A percentile compares a stretch with the other conserved stretches of the same genome.
Evolutionary conservation across 2,888 invertebrate genomes (phyloP).

Genomic region (Dusona sp.): DNA sequence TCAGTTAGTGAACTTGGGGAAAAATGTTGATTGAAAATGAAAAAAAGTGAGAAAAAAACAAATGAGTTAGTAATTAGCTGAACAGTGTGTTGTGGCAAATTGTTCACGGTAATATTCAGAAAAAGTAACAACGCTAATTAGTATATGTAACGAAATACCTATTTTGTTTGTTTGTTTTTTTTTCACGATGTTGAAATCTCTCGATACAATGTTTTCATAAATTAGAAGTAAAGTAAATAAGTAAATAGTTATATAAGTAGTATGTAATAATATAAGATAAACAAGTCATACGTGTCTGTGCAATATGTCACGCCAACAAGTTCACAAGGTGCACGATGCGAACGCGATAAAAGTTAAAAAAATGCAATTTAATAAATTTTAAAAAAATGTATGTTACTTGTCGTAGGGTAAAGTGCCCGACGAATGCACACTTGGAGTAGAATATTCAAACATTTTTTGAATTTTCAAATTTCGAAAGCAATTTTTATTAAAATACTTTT

Average conservation of each 20-base stretch:
- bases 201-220: conserved; percentile 54
- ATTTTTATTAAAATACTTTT: not conserved
- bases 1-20: not conserved
- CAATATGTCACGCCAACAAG: conserved; percentile 78
- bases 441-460: not conserved
- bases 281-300: conserved; percentile 78
- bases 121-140: conserved; percentile 22
- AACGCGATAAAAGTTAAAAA: conserved; percentile 71
- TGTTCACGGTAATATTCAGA: conserved; percentile 33
- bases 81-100: conserved; percentile 11
- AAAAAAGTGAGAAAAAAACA: not conserved
- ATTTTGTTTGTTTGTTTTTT: conserved; percentile 13
- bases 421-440: not conserved
- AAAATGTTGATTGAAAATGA: not conserved
- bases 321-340: conserved; percentile 76
- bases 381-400: not conserved
- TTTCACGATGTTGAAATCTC: conserved; percentile 8
- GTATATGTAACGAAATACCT: conserved; percentile 7
- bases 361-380: conserved; percentile 20
- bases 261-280: conserved; percentile 63
- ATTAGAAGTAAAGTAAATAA: conserved; percentile 49
- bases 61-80: not conserved
- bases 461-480: not conserved
- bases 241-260: conserved; percentile 29
- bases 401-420: not conserved